Conservation (phyloP, 2,797 vertebrate species). For the Morus bassanus region DNA sequence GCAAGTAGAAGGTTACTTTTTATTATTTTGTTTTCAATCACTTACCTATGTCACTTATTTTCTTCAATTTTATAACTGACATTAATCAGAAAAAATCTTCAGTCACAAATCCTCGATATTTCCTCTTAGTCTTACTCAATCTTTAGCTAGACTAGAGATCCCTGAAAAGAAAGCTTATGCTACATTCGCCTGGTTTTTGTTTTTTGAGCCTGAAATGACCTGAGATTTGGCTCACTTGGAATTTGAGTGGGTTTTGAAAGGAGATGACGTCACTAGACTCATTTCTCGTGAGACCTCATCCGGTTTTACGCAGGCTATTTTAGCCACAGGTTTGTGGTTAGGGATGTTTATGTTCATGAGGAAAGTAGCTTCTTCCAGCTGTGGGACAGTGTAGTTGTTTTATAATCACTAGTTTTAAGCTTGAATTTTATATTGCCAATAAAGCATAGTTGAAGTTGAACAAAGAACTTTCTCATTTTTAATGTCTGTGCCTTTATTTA, state of each 20-base stretch:
- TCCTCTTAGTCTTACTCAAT: neutral
- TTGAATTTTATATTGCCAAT: neutral
- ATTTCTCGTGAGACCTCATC: slow-evolving; percentile 52
- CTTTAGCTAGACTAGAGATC: neutral
- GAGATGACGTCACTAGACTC: neutral
- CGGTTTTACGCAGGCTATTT: neutral
- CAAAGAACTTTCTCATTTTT: neutral
- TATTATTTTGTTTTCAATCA: neutral
- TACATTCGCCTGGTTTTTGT: neutral
- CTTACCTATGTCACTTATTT: neutral
- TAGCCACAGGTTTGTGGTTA: slow-evolving; percentile 18
- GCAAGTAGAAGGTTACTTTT: neutral
- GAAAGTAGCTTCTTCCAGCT: slow-evolving; percentile 11
- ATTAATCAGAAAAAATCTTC: neutral
- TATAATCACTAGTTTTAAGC: neutral
- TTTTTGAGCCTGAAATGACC: slow-evolving; percentile 43
- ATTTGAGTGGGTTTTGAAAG: slow-evolving; percentile 29
- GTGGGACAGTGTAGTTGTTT: neutral
- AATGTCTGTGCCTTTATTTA: neutral
- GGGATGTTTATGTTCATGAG: neutral
- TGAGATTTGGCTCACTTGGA: neutral
- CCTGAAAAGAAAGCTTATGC: neutral
- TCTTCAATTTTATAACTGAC: neutral
- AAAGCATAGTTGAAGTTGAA: neutral
- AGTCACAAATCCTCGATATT: neutral